Percentiles rank a stretch among this genome's conserved stretches.
phyloP scores from a whole-genome alignment of 2,888 invertebrate species.

The Carpatolechia fugitivella region DNA sequence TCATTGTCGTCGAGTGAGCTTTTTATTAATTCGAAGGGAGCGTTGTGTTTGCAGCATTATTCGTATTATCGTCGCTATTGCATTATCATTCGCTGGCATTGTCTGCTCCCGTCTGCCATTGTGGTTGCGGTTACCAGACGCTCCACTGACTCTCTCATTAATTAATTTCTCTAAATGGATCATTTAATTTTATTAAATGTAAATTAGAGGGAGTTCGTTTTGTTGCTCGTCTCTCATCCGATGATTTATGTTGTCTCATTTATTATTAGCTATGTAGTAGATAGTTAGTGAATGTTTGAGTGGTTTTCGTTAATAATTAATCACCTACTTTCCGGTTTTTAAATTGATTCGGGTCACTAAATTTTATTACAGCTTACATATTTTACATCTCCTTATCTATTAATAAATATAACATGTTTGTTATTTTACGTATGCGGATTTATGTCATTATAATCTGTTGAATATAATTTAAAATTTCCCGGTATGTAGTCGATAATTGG shows the following conservation, averaged over 20 bases:
- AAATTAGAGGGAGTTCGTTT: constrained; percentile 70
- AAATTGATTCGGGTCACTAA: background rate
- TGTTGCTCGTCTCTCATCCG: constrained; percentile 39
- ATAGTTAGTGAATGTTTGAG: background rate
- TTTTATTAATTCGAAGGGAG: constrained; percentile 75
- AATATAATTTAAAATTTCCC: constrained; percentile 3
- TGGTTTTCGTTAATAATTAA: background rate
- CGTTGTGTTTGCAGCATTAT: constrained; percentile 29
- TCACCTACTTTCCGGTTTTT: background rate
- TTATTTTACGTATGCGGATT: background rate
- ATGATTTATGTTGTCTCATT: constrained; percentile 39
- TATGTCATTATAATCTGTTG: background rate
- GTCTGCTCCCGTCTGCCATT: constrained; percentile 39
- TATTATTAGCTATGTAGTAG: constrained; percentile 13
- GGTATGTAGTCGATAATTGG: background rate
- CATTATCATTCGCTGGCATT: constrained; percentile 59
- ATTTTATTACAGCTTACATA: background rate
- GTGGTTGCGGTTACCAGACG: constrained; percentile 60
- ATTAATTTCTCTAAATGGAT: constrained; percentile 78
- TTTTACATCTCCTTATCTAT: background rate
- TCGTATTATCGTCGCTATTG: constrained; percentile 42
- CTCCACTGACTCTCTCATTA: constrained; percentile 73
- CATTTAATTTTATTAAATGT: constrained; percentile 79
- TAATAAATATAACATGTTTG: background rate
- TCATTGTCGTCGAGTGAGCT: constrained; percentile 73